phyloP scores from a whole-genome alignment of 2,888 invertebrate genomes.

The Caenorhabditis zanzibari region DNA sequence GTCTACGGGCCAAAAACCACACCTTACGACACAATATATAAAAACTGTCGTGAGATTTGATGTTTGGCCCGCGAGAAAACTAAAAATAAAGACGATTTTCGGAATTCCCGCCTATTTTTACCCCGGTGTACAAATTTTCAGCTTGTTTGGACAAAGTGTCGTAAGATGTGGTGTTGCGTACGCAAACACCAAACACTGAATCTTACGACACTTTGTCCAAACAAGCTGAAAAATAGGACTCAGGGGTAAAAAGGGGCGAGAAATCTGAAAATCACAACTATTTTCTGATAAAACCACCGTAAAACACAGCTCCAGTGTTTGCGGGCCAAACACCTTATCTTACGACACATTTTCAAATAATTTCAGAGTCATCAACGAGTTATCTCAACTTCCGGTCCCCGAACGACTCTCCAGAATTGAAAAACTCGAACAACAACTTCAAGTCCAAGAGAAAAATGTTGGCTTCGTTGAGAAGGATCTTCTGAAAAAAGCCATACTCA shows the following conservation, averaged over 20 bases:
- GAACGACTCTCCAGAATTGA: conserved; percentile 69
- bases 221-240: background rate
- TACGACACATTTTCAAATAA: background rate
- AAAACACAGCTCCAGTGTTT: too few relatives aligned
- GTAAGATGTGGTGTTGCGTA: too few relatives aligned
- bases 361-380: conserved; percentile 72
- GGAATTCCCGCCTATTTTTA: too few relatives aligned
- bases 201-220: conserved; percentile 1
- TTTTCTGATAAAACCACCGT: too few relatives aligned
- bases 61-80: too few relatives aligned
- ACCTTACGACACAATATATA: too few relatives aligned
- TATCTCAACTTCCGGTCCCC: conserved; percentile 65
- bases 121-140: background rate
- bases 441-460: conserved; percentile 71
- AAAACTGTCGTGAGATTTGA: too few relatives aligned
- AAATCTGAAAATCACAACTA: too few relatives aligned
- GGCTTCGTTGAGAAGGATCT: conserved; percentile 70
- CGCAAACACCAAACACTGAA: too few relatives aligned
- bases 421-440: conserved; percentile 75
- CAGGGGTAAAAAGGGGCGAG: too few relatives aligned
- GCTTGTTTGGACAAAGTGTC: background rate
- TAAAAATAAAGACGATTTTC: too few relatives aligned
- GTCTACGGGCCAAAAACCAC: background rate
- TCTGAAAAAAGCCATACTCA: conserved; percentile 73
- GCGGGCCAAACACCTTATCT: too few relatives aligned